Conservation (phyloP, 2,113 vertebrate genomes). For the Cynocephalus volans region DNA sequence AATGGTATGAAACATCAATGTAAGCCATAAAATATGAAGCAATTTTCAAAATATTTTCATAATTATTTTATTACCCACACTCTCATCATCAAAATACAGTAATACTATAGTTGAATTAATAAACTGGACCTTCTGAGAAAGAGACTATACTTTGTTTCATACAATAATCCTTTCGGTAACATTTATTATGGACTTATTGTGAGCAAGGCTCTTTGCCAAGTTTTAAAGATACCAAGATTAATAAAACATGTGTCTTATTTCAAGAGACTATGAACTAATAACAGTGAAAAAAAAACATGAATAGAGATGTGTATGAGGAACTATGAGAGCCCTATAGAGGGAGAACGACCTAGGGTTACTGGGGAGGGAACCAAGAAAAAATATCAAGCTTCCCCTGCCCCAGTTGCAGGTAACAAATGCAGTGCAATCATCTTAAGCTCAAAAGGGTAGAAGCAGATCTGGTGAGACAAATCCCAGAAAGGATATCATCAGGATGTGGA, state of each 20-base stretch:
- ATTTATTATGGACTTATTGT: not conserved
- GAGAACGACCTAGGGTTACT: not conserved
- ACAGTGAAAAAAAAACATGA: no score
- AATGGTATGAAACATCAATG: slow-evolving; percentile 62
- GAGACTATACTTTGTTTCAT: not conserved
- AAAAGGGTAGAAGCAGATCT: not conserved
- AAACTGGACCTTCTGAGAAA: not conserved
- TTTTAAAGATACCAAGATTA: not conserved
- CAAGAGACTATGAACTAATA: not conserved
- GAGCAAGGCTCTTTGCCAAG: not conserved
- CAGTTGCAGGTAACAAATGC: not conserved
- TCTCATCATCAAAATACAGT: slow-evolving; percentile 4
- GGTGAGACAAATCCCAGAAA: not conserved
- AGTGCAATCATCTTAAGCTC: not conserved
- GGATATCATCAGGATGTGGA: accelerated
- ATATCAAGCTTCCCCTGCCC: accelerated
- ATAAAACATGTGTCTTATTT: not conserved
- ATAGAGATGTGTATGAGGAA: not conserved
- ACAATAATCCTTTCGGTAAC: not conserved
- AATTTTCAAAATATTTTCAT: slow-evolving; percentile 74
- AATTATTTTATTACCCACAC: slow-evolving; percentile 70
- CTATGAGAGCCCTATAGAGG: accelerated
- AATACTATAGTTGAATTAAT: not conserved
- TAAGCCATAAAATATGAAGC: slow-evolving; percentile 65
- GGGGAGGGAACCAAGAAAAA: no score